Conservation (phyloP, 2,888 invertebrate genomes). For the Dexiosoma caninum region DNA sequence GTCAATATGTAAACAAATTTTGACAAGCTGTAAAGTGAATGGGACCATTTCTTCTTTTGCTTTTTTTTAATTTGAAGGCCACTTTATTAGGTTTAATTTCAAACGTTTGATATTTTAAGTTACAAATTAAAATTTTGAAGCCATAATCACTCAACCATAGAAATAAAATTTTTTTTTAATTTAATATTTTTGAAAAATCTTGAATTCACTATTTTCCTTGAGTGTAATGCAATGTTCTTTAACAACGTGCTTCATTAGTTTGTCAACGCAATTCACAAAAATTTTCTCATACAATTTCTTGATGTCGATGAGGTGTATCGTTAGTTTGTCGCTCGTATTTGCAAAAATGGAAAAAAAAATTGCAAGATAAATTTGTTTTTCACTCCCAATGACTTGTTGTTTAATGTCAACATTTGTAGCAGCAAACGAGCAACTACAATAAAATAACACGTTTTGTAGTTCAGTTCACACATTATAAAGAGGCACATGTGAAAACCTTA, state of each 20-base stretch:
- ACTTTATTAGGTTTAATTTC: too few species aligned
- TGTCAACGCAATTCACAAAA: constrained; percentile 34
- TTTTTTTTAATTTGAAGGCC: too few species aligned
- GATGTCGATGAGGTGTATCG: constrained; percentile 27
- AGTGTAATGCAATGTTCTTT: constrained; percentile 27
- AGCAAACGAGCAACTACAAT: background rate
- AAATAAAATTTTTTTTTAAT: too few species aligned
- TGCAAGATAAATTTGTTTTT: constrained; percentile 21
- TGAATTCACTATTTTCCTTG: background rate
- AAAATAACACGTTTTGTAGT: constrained; percentile 25
- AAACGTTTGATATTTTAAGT: too few species aligned
- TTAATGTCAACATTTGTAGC: constrained; percentile 48
- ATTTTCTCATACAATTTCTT: constrained; percentile 12
- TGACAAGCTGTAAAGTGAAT: too few species aligned
- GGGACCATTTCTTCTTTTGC: too few species aligned
- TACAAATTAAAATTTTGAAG: too few species aligned
- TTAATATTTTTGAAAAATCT: too few species aligned
- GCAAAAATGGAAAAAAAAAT: background rate
- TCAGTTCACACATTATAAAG: background rate
- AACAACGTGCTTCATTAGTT: constrained; percentile 55
- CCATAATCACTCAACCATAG: too few species aligned
- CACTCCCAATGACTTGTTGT: constrained; percentile 38
- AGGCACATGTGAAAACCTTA: constrained; percentile 35
- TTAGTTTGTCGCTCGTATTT: background rate
- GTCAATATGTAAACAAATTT: too few species aligned